A percentile compares a stretch with the other conserved stretches of the same genome.
phyloP scores from a whole-genome alignment of 2,113 vertebrate genomes.

The Conger conger region DNA sequence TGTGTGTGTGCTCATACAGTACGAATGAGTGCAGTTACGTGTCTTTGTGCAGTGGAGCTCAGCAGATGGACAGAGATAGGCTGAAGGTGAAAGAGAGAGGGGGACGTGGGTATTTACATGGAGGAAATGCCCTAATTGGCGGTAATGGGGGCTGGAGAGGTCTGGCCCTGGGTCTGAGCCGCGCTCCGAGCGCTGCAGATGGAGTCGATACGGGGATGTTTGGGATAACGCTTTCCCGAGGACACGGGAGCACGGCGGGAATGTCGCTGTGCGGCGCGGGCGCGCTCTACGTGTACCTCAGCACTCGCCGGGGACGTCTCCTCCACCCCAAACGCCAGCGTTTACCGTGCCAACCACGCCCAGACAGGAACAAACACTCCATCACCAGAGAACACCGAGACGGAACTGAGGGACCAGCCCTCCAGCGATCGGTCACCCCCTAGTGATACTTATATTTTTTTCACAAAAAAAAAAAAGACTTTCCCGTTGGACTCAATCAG shows the following conservation, averaged over 20 bases:
- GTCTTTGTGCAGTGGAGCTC: background rate
- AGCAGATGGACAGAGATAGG: slow-evolving; percentile 26
- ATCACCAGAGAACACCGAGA: background rate
- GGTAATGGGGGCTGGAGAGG: slow-evolving; percentile 46
- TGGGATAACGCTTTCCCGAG: background rate
- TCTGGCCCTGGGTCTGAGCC: slow-evolving; percentile 23
- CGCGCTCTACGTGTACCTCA: slow-evolving; percentile 8
- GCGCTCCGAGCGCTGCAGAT: slow-evolving; percentile 29
- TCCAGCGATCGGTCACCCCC: too few relatives aligned
- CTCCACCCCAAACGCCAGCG: background rate
- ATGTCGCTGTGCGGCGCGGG: background rate
- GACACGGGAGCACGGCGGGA: background rate
- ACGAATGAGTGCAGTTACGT: background rate
- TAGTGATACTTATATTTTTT: too few relatives aligned
- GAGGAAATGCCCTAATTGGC: slow-evolving; percentile 50
- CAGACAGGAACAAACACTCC: background rate
- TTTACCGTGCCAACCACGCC: background rate
- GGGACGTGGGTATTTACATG: slow-evolving; percentile 44
- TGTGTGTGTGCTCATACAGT: background rate
- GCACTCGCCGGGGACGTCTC: slow-evolving; percentile 17
- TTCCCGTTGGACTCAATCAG: too few relatives aligned
- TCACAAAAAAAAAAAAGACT: too few relatives aligned
- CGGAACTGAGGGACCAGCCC: too few relatives aligned
- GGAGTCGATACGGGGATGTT: slow-evolving; percentile 32
- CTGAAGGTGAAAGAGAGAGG: slow-evolving; percentile 13